phyloP scores from a whole-genome alignment of 2,888 invertebrate species.

The Ganaspis brasiliensis region DNA sequence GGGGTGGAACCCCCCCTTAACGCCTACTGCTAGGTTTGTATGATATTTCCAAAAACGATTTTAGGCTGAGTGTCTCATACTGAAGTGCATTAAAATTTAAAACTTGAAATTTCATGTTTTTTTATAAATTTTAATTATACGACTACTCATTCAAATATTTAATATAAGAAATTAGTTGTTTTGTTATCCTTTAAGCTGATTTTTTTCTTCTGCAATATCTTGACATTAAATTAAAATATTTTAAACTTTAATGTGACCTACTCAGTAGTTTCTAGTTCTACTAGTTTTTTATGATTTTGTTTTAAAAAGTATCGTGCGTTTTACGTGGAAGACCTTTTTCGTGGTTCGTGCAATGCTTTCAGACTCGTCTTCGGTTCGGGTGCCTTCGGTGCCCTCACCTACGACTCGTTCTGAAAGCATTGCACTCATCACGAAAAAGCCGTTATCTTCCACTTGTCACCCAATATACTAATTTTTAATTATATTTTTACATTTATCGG shows the following conservation, averaged over 20 bases:
- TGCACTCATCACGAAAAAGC: not conserved
- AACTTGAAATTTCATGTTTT: too few species aligned
- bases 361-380: too few species aligned
- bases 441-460: not conserved
- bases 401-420: not conserved
- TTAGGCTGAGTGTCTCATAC: too few species aligned
- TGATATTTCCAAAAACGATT: too few species aligned
- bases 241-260: not conserved
- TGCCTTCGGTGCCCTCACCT: not conserved
- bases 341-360: not conserved
- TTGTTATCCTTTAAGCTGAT: too few species aligned
- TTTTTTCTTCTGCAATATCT: too few species aligned
- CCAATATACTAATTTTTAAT: not conserved
- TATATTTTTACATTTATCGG: too few species aligned
- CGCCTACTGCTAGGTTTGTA: not conserved
- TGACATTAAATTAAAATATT: too few species aligned
- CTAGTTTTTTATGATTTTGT: not conserved
- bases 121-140: too few species aligned
- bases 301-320: slow-evolving; percentile 1
- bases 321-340: not conserved
- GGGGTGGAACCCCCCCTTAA: not conserved
- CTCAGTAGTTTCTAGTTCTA: not conserved
- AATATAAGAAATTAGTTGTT: too few species aligned
- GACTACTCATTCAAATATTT: too few species aligned
- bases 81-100: too few species aligned